Percentiles rank a stretch among this genome's conserved stretches.
phyloP scores from a whole-genome alignment of 2,888 invertebrate species.

The Campoplex capitator region DNA sequence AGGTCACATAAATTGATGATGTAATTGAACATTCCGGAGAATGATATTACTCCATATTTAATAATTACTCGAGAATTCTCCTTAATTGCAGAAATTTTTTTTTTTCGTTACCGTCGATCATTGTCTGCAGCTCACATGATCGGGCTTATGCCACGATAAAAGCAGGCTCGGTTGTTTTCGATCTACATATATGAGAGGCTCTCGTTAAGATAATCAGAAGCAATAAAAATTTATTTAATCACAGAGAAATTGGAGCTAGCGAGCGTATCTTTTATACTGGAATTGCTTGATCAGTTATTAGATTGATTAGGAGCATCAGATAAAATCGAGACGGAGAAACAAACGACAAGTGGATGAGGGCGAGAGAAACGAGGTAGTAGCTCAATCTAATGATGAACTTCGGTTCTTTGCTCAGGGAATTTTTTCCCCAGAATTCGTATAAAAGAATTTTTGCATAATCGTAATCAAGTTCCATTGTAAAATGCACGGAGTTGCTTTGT shows the following conservation, averaged over 20 bases:
- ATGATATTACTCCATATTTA: conserved; percentile 5
- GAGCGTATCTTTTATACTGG: conserved; percentile 13
- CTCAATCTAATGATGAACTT: background rate
- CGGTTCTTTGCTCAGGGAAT: background rate
- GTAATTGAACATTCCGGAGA: conserved; percentile 7
- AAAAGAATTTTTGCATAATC: background rate
- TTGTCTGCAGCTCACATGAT: background rate
- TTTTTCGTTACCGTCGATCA: background rate
- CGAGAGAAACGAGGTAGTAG: background rate
- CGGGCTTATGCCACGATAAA: background rate
- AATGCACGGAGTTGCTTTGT: conserved; percentile 1
- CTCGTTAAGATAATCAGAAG: conserved; percentile 38
- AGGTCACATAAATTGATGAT: background rate
- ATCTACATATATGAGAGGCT: background rate
- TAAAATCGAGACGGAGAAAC: conserved; percentile 17
- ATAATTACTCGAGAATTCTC: conserved; percentile 9
- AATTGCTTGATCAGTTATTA: conserved; percentile 47
- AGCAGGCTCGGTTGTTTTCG: background rate
- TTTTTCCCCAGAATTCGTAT: conserved; percentile 6
- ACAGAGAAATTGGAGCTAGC: conserved; percentile 5
- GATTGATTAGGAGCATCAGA: conserved; percentile 39
- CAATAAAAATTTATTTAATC: conserved; percentile 48
- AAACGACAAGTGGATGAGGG: background rate
- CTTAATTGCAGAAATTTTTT: conserved; percentile 3
- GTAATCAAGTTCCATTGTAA: conserved; percentile 22